Evolutionary conservation across 2,797 vertebrate genomes (phyloP).

Genomic region (Cirrhinus molitorella): DNA sequence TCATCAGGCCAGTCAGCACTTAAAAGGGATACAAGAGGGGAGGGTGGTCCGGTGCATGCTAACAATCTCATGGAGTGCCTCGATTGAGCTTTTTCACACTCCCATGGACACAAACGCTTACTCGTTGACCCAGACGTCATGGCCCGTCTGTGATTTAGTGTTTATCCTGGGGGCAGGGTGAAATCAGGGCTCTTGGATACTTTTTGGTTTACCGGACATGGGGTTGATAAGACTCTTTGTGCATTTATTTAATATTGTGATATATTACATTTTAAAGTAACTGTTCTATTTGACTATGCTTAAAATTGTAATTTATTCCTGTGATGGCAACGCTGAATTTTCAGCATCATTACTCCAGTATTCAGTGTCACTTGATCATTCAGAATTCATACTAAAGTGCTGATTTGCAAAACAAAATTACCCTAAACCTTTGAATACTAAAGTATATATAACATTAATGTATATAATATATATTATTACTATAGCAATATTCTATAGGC

Average conservation of each 20-base stretch:
- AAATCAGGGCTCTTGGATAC: conserved; percentile 65
- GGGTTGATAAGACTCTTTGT: no score
- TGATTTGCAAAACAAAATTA: no score
- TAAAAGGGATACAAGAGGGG: conserved; percentile 87
- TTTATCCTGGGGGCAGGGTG: conserved; percentile 66
- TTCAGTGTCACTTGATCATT: not conserved
- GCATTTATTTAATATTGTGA: no score
- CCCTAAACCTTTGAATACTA: not conserved
- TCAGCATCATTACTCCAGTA: not conserved
- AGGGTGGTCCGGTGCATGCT: conserved; percentile 79
- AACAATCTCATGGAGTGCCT: conserved; percentile 82
- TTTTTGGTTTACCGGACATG: conserved; percentile 28
- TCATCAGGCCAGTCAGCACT: conserved; percentile 87
- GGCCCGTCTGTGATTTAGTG: conserved; percentile 65
- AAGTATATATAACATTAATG: no score
- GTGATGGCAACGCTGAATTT: not conserved
- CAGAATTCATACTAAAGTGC: not conserved
- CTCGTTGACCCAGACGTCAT: conserved; percentile 15
- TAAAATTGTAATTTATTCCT: not conserved
- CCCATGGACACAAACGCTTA: conserved; percentile 10
- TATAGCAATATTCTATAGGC: not conserved
- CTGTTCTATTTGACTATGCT: not conserved
- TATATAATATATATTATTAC: not conserved
- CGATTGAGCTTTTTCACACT: conserved; percentile 60
- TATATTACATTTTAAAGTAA: no score